Evolutionary conservation across 2,113 vertebrate species (phyloP).

Genomic region (Xiphophorus hellerii): DNA sequence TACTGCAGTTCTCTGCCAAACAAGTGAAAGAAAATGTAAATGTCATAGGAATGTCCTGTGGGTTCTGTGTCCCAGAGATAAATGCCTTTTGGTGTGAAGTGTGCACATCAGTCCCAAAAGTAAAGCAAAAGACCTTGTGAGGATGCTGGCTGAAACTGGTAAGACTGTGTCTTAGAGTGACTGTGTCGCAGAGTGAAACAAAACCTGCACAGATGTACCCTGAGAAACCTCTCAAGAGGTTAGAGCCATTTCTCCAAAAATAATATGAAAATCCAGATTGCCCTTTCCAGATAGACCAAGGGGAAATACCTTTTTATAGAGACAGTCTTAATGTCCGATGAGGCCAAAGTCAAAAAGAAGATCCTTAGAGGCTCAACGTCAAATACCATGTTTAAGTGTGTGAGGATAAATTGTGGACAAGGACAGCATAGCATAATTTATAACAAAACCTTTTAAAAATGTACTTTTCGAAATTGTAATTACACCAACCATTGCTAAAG

Average conservation of each 20-base stretch:
- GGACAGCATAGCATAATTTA: too few species aligned
- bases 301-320: neutral
- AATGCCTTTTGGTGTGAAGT: too few species aligned
- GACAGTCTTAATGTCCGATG: neutral
- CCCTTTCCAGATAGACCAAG: neutral
- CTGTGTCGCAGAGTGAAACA: too few species aligned
- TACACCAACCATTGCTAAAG: neutral
- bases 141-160: too few species aligned
- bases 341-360: neutral
- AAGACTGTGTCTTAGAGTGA: too few species aligned
- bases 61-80: too few species aligned
- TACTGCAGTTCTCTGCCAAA: neutral
- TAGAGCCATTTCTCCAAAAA: neutral
- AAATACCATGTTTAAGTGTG: too few species aligned
- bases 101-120: too few species aligned
- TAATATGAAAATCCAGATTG: neutral
- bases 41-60: neutral
- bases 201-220: neutral
- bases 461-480: too few species aligned
- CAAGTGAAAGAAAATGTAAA: neutral
- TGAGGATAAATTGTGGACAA: too few species aligned
- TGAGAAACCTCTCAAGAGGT: neutral
- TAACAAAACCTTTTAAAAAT: too few species aligned
- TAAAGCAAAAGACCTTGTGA: too few species aligned
- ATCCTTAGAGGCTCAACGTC: neutral